Conservation (phyloP, 2,888 invertebrate species). For the Cosmopolites sordidus region DNA sequence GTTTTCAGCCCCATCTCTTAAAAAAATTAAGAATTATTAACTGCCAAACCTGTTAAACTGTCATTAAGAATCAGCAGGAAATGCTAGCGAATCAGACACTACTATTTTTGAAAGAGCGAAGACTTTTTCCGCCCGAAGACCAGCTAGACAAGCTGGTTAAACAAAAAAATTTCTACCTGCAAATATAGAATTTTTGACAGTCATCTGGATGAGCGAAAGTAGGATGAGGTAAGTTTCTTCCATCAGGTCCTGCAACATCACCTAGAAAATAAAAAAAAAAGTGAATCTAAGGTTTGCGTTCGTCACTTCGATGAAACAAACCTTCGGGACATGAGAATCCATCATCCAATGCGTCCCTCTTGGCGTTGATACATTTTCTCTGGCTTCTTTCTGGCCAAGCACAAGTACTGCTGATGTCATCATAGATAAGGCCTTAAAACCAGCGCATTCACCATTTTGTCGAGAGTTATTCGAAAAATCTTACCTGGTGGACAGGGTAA, state of each 20-base stretch:
- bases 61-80: too few species aligned
- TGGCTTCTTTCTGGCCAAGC: conserved; percentile 67
- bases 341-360: conserved; percentile 64
- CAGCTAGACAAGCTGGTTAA: too few species aligned
- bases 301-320: conserved; percentile 42
- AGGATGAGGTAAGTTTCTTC: conserved; percentile 68
- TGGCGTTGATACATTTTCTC: conserved; percentile 52
- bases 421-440: conserved; percentile 61
- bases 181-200: conserved; percentile 80
- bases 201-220: conserved; percentile 75
- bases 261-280: too few species aligned
- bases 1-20: too few species aligned
- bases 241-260: conserved; percentile 62
- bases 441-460: background rate
- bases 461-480: background rate
- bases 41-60: too few species aligned
- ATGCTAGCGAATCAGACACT: too few species aligned
- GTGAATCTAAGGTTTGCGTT: background rate
- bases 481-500: conserved; percentile 64
- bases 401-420: conserved; percentile 68
- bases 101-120: too few species aligned
- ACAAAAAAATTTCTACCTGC: too few species aligned
- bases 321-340: conserved; percentile 74
- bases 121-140: too few species aligned
- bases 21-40: too few species aligned